Evolutionary conservation across 2,888 invertebrate species (phyloP).

Genomic region (Ochropacha duplaris): DNA sequence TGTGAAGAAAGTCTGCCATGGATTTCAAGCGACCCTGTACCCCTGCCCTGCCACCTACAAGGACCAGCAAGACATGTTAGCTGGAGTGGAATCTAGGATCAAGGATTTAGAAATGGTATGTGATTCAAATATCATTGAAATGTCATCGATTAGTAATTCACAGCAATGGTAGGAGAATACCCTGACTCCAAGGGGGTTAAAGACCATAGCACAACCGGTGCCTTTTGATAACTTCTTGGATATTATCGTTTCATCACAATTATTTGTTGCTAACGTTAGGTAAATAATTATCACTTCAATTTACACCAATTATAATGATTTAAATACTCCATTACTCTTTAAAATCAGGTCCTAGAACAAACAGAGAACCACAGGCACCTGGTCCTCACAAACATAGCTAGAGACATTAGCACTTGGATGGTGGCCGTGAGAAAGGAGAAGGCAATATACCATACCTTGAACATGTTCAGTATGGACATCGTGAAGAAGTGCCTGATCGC

Average conservation of each 20-base stretch:
- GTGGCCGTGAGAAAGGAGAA: slow-evolving; percentile 94
- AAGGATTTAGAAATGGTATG: slow-evolving; percentile 86
- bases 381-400: slow-evolving; percentile 92
- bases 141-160: too few species aligned
- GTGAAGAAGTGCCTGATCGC: slow-evolving; percentile 95
- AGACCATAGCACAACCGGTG: too few species aligned
- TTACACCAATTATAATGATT: too few species aligned
- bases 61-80: slow-evolving; percentile 88
- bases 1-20: slow-evolving; percentile 90
- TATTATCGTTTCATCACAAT: too few species aligned
- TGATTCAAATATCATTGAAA: background rate
- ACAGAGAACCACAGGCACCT: slow-evolving; percentile 94
- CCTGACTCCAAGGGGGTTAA: too few species aligned
- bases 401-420: slow-evolving; percentile 94
- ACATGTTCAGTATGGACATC: slow-evolving; percentile 95
- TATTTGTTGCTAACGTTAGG: too few species aligned
- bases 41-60: slow-evolving; percentile 89
- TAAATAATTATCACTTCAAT: too few species aligned
- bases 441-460: slow-evolving; percentile 96
- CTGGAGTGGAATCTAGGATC: slow-evolving; percentile 87
- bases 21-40: slow-evolving; percentile 89
- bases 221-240: too few species aligned
- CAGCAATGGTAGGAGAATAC: too few species aligned
- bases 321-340: too few species aligned
- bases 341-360: slow-evolving; percentile 89